Base-by-base conservation (phyloP, 2,888 invertebrate genomes). In the Mythimna pallens region DNA sequence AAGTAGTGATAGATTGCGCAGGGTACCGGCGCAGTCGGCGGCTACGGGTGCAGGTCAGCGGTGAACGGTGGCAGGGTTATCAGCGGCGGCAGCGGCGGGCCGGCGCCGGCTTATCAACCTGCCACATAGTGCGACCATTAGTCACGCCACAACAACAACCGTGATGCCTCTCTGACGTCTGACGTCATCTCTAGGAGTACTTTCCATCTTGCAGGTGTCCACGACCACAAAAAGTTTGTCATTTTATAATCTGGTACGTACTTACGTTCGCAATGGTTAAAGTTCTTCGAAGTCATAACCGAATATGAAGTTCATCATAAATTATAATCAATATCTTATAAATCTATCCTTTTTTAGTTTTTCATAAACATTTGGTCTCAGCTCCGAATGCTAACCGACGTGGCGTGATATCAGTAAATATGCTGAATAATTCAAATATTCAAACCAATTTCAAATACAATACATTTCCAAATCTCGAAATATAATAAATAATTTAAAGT, bases 31-130 rank as follows among this genome's bases (percentile, higher is more conserved):
- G 66, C 47, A 43, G 62, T 47, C 36, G 80, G 57, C 69, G 83
- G 65, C 76, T 40, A 59, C 76, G 65, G 47, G 66, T 67, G 74
- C 71, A 84, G 87, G 88, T 87, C 88, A 87, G 76, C 72, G 78
- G 78, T 72, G 78, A 81, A 75, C 68, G 76, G 73, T 70, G 61
- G 78, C 79, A 79, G 81, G 87, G 89, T 88, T 89, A 89, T 90
- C 89, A 78, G 75, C 65, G 64, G 65, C 82, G 77, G 74, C 63
- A 70, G 65, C 82, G 78, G 82, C 84, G 69, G 80, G 77, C 78
- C 83, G 92, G 90, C 92, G 91, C 90, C 90, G 79, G 73, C 90
- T 89, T 92, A 92, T 91, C 91, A 89, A 90, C 91, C 90, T 91
- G 89, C 83, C 69, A 84, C 92, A 93, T 92, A 88, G 90, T 89